Base-by-base conservation (phyloP, 2,888 invertebrate species). In the Callimorpha dominula region DNA sequence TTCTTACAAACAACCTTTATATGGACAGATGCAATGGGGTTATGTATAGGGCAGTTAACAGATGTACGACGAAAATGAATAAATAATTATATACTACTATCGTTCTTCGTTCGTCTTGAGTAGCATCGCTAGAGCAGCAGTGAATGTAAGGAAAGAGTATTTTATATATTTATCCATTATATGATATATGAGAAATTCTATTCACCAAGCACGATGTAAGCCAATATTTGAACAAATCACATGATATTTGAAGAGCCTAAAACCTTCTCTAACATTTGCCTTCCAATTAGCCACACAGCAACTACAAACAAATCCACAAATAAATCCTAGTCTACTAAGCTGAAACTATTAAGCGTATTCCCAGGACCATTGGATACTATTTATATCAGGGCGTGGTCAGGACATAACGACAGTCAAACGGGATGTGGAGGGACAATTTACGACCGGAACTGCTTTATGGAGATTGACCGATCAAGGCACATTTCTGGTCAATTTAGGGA, bases 371-470 rank as follows among this genome's bases (percentile, higher is more conserved):
- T 83, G 80, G 63, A 68, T 82, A 82, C 85, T 89, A 89, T 90
- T 88, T 90, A 85, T 86, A 87, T 80, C 78, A 76, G 78, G 90
- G 87, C 87, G 87, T 85, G 86, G 88, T 87, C 88, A 88, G 83
- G 78, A 78, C 90, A 89, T 90, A 93, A 91, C 90, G 88, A 84
- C 89, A 89, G 91, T 90, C 88, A 84, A 85, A 87, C 92, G 90
- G 93, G 93, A 92, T 91, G 92, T 86, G 83, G 80, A 86, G 89
- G 90, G 88, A 88, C 93, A 91, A 92, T 94, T 94, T 94, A 94
- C 83, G 91, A 91, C 94, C 94, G 94, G 94, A 94, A 93, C 92
- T 84, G 85, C 81, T 89, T 92, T 91, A 92, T 93, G 88, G 90
- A 84, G 89, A 91, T 90, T 92, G 93, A 91, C 92, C 92, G 90